A percentile compares a stretch with the other conserved stretches of the same genome.
These are phyloP conservation scores for Phocoena sinus DNA, from an alignment of 2,113 vertebrate genomes.

Conservation along the genomic window DNA sequence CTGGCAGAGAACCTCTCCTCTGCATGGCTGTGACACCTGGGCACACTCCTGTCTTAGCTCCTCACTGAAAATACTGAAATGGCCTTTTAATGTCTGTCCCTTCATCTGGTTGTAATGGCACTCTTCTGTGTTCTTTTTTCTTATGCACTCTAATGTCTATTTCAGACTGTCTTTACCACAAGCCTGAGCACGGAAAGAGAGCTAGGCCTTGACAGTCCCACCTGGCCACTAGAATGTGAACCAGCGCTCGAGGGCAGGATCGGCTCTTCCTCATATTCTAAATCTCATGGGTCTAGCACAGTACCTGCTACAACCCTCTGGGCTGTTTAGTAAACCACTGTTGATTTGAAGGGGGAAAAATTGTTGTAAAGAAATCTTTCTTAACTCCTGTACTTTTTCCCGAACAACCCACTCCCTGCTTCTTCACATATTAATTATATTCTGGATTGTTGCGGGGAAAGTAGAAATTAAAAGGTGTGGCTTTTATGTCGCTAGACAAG, in stretches of 20 bases:
- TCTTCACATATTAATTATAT: slow-evolving; percentile 13
- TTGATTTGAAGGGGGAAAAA: background rate
- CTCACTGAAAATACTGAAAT: background rate
- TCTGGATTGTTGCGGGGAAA: background rate
- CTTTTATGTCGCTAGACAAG: background rate
- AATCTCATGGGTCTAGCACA: background rate
- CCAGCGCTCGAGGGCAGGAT: background rate
- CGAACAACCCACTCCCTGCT: background rate
- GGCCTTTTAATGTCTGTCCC: background rate
- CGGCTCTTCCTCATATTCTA: background rate
- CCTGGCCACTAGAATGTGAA: background rate
- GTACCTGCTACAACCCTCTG: background rate
- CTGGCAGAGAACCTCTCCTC: background rate
- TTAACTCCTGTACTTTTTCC: background rate
- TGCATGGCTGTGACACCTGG: background rate
- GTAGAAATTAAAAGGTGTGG: background rate
- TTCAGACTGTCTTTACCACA: background rate
- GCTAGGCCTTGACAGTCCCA: background rate
- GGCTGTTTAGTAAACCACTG: background rate
- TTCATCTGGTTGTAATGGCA: background rate
- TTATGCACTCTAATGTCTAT: background rate
- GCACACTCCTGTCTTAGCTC: background rate
- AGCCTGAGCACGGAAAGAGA: background rate
- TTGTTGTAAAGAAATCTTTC: background rate
- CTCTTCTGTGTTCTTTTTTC: background rate